Conservation (phyloP, 2,888 invertebrate genomes). For the Neoscelio sp. region DNA sequence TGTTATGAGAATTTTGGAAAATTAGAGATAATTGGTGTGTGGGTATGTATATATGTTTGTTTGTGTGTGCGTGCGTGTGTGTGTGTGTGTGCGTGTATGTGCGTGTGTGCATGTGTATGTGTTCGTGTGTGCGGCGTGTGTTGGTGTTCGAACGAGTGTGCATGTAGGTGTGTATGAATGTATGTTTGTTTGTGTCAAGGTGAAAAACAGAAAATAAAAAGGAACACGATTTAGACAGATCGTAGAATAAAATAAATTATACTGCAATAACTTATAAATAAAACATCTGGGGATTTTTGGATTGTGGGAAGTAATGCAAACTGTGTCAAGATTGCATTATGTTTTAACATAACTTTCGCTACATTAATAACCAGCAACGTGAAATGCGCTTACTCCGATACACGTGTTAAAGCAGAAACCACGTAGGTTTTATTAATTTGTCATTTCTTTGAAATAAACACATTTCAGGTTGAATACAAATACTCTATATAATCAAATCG, state of each 20-base stretch:
- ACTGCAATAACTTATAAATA: background rate
- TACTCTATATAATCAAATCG: constrained; percentile 12
- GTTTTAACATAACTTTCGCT: background rate
- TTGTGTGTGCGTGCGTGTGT: constrained; percentile 62
- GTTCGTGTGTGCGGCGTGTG: constrained; percentile 67
- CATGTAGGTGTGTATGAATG: constrained; percentile 69
- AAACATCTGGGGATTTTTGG: background rate
- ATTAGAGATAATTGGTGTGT: no score
- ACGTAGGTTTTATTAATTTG: no score
- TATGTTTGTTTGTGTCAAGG: constrained; percentile 72
- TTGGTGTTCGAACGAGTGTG: constrained; percentile 57
- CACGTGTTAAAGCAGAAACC: background rate
- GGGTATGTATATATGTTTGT: no score
- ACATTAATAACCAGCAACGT: background rate
- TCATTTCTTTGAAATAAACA: constrained; percentile 9
- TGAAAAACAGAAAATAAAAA: constrained; percentile 69
- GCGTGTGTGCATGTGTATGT: constrained; percentile 70
- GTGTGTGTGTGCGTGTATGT: constrained; percentile 71
- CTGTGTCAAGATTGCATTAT: background rate
- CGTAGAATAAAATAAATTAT: constrained; percentile 14
- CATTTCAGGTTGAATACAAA: constrained; percentile 1
- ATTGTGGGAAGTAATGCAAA: background rate
- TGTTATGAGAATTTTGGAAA: no score
- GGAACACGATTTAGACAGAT: constrained; percentile 68
- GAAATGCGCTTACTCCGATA: constrained; percentile 4